Evolutionary conservation across 2,797 vertebrate species (phyloP), one percentile per base, ranked within the genome.

Genomic region (Callimico goeldii): DNA sequence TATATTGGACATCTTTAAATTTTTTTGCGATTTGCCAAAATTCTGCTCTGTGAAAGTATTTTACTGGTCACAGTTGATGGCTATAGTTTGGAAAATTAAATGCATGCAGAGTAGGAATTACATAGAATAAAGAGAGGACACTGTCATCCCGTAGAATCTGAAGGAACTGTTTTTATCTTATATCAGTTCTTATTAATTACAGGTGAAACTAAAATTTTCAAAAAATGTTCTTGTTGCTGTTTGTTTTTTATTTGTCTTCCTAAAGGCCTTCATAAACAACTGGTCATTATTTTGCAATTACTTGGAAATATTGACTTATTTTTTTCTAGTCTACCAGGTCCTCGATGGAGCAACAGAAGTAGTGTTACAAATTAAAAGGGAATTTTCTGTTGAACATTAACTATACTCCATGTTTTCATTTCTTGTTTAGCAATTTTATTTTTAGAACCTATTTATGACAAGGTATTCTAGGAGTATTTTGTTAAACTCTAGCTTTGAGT

Each of bases 401-500:
- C 11, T 26, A 39, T 24, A 22, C 4, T 92, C 20, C 64, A 81
- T 75, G 91, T 88, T 90, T 90, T 95, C 90, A 41, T 55, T 88
- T 90, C 50, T 50, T 85, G 5, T 43, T 61, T 64, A 95, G 88
- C 93, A 79, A 82, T 88, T 96, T 88, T 88, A 11, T 9, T 64
- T 95, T 88, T 64, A 83, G 30, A 77, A 76, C 22, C 72, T 84
- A 28, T 41, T 52, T 58, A 67, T 58, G 41, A 10, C 94, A 96
- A 86, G 82, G 85, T 4, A 36, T 30, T 83, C 72, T 86, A 90
- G 87, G 75, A 95, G 92, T 91, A 95, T 85, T 97, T 92, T 94
- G 55, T 95, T 95, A 83, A 96, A 79, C 73, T 88, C 1, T 76
- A 94, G 87, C 90, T 98, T 98, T 95, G 92, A 96, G 70, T 67